Percentiles rank a stretch among this genome's conserved stretches.
These are phyloP conservation scores for Lepidurus packardi DNA, from an alignment of 1,140 invertebrate genomes.

Conservation along the genomic window DNA sequence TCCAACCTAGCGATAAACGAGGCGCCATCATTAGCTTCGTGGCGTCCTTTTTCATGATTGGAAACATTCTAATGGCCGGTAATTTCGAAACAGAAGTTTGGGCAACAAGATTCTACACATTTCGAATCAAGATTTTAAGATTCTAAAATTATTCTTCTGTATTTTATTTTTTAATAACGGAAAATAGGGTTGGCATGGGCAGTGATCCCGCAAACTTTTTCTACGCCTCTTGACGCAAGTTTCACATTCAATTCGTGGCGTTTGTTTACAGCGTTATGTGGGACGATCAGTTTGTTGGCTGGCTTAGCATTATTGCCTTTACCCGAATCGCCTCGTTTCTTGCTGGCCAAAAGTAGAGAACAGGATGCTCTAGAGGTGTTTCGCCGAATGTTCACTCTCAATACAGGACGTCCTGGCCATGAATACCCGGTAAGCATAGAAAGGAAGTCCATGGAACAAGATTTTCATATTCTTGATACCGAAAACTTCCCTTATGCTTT, in stretches of 20 bases:
- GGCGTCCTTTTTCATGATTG: slow-evolving; percentile 2
- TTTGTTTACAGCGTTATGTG: slow-evolving; percentile 17
- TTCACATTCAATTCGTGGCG: slow-evolving; percentile 1
- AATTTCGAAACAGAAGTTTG: not conserved
- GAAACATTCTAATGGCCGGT: slow-evolving; percentile 6
- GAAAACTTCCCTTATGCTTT: not conserved
- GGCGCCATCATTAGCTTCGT: not conserved
- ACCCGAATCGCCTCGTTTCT: slow-evolving; percentile 66
- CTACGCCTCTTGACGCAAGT: slow-evolving; percentile 40
- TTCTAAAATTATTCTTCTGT: not conserved
- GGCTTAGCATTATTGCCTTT: slow-evolving; percentile 54
- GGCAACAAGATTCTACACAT: too few relatives aligned
- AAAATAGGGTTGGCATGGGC: slow-evolving; percentile 59
- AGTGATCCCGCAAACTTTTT: slow-evolving; percentile 63
- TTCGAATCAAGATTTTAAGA: not conserved
- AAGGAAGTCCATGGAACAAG: not conserved
- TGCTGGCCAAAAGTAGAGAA: slow-evolving; percentile 51
- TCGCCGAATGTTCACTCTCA: slow-evolving; percentile 51
- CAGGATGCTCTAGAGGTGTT: slow-evolving; percentile 53
- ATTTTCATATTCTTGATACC: not conserved
- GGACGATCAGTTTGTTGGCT: slow-evolving; percentile 41
- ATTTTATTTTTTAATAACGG: not conserved
- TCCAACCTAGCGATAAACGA: not conserved
- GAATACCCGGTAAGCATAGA: slow-evolving; percentile 42
- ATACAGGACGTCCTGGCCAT: slow-evolving; percentile 47